Percentiles rank a stretch among this genome's conserved stretches.
phyloP scores from a whole-genome alignment of 2,113 vertebrate genomes.

The Picathartes gymnocephalus region DNA sequence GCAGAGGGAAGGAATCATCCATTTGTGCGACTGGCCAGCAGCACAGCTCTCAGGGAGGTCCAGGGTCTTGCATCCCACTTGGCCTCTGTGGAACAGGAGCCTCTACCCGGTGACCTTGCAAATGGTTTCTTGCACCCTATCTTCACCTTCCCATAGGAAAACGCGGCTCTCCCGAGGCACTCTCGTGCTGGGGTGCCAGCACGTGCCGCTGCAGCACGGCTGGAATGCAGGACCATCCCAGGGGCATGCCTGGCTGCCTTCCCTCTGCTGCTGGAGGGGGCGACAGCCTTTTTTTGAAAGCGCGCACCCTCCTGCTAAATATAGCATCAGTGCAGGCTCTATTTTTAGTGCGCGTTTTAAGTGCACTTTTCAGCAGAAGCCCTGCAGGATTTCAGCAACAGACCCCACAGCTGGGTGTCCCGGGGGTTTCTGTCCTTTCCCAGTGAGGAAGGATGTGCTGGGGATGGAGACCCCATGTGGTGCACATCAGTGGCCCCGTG shows the following conservation, averaged over 20 bases:
- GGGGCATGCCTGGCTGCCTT: not conserved
- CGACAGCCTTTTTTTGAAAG: not conserved
- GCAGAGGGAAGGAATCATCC: not conserved
- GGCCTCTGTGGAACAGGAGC: not conserved
- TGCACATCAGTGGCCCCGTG: not conserved
- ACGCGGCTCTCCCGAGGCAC: fast-evolving
- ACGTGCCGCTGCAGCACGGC: not conserved
- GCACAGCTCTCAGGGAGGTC: not conserved
- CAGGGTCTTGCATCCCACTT: not conserved
- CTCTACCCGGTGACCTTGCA: not conserved
- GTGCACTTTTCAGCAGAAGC: not conserved
- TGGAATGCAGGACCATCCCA: not conserved
- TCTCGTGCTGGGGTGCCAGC: fast-evolving
- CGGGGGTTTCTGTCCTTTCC: not conserved
- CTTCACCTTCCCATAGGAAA: not conserved
- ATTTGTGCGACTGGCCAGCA: not conserved
- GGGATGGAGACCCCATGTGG: not conserved
- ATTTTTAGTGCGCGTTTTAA: not conserved
- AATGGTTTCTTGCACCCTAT: not conserved
- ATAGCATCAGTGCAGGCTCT: not conserved
- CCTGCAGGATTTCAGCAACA: not conserved
- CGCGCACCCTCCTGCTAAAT: not conserved
- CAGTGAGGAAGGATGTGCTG: not conserved
- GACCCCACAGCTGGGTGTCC: not conserved
- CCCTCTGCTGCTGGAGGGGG: not conserved